Evolutionary conservation across 2,113 vertebrate species (phyloP).

Genomic region (Gnathonemus echidnorhynchus): DNA sequence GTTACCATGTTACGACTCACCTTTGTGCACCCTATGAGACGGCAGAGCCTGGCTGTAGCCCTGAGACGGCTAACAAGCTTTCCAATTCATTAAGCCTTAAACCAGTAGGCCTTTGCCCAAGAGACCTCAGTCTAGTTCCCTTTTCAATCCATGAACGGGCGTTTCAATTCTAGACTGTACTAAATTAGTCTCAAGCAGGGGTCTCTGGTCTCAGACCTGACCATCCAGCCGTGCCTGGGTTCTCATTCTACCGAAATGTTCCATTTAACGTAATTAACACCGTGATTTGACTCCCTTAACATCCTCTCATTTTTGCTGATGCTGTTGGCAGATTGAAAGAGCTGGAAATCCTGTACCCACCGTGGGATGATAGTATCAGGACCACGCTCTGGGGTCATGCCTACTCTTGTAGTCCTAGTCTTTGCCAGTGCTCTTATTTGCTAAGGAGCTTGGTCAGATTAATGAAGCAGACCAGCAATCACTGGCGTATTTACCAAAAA

Average conservation of each 20-base stretch:
- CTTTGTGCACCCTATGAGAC: background rate
- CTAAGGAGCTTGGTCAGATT: constrained; percentile 18
- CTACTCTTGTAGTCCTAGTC: background rate
- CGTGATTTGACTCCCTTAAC: background rate
- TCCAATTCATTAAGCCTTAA: background rate
- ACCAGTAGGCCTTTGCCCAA: background rate
- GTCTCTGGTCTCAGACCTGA: background rate
- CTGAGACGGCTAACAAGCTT: background rate
- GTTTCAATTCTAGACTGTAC: background rate
- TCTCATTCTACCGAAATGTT: background rate
- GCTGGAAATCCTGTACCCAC: background rate
- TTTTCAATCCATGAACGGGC: background rate
- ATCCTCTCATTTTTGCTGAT: background rate
- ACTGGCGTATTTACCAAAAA: constrained; percentile 24
- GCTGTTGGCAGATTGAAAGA: background rate
- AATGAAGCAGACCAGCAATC: constrained; percentile 17
- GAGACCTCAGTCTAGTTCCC: background rate
- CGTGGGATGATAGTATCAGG: background rate
- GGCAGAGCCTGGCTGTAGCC: background rate
- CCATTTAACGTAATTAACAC: background rate
- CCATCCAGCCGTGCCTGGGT: background rate
- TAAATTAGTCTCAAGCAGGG: background rate
- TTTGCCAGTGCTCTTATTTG: constrained; percentile 9
- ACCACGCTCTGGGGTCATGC: background rate
- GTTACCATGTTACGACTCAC: background rate